phyloP scores from a whole-genome alignment of 2,888 invertebrate genomes.

The Rhamphomyia laevipes region DNA sequence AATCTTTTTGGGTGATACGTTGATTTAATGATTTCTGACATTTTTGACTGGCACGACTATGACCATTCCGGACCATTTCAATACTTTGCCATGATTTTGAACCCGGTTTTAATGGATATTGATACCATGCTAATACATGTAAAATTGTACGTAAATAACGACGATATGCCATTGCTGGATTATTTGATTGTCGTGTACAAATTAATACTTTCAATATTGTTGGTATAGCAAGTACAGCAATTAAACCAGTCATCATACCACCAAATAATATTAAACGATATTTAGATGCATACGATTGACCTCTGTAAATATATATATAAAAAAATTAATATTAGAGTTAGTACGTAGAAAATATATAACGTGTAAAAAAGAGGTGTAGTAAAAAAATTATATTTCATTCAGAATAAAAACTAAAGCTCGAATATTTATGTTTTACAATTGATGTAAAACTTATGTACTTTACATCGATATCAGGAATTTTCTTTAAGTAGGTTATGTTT shows the following conservation, averaged over 20 bases:
- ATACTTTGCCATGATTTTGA: constrained; percentile 47
- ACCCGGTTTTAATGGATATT: constrained; percentile 50
- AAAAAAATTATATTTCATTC: too few relatives aligned
- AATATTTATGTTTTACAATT: too few relatives aligned
- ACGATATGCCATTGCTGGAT: constrained; percentile 48
- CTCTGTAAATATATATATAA: constrained; percentile 37
- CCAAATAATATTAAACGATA: constrained; percentile 52
- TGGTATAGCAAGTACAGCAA: constrained; percentile 56
- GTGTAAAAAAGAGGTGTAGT: too few relatives aligned
- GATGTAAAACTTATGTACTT: too few relatives aligned
- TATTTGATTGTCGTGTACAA: constrained; percentile 52
- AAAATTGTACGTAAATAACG: constrained; percentile 62
- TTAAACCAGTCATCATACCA: constrained; percentile 56
- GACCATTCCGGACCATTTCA: constrained; percentile 47
- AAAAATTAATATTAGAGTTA: constrained; percentile 1
- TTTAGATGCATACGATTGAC: constrained; percentile 53
- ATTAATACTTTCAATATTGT: constrained; percentile 54
- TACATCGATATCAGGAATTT: too few relatives aligned
- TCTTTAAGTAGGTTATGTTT: too few relatives aligned
- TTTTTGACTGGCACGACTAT: constrained; percentile 44
- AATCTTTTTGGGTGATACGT: constrained; percentile 61
- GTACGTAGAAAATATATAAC: too few relatives aligned
- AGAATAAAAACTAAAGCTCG: too few relatives aligned
- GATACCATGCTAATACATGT: constrained; percentile 65
- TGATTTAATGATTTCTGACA: constrained; percentile 37